Conservation (phyloP, 64 coral and sea anemone species). For the Astreopora myriophthalma region DNA sequence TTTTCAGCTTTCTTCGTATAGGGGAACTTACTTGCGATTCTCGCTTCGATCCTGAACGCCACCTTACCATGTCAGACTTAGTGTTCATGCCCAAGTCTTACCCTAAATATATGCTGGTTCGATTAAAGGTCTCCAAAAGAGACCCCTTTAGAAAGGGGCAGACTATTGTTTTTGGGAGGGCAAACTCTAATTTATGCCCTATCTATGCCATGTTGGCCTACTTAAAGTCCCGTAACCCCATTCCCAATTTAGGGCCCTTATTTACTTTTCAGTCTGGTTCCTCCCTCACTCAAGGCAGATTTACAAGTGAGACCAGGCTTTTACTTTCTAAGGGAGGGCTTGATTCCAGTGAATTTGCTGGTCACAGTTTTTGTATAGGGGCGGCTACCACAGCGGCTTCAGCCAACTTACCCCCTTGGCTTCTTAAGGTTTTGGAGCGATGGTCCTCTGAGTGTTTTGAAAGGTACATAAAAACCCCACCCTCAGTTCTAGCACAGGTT, state of each 20-base stretch:
- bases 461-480: constrained; percentile 14
- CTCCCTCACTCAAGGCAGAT: background rate
- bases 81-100: background rate
- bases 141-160: constrained; percentile 32
- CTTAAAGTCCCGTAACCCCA: background rate
- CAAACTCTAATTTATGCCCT: constrained; percentile 43
- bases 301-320: background rate
- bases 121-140: constrained; percentile 41
- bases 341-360: background rate
- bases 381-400: background rate
- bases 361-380: constrained; percentile 41
- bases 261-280: background rate
- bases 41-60: constrained; percentile 2
- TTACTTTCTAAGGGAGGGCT: background rate
- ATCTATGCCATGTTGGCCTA: constrained; percentile 19
- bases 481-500: background rate
- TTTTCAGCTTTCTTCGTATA: background rate
- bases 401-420: constrained; percentile 30
- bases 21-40: constrained; percentile 17
- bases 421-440: constrained; percentile 25
- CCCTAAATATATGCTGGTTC: constrained; percentile 31
- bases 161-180: constrained; percentile 34
- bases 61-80: background rate
- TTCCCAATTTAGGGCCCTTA: constrained; percentile 1
- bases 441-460: constrained; percentile 55